phyloP scores from a whole-genome alignment of 2,797 vertebrate species.

The Hozukius guyotensis region DNA sequence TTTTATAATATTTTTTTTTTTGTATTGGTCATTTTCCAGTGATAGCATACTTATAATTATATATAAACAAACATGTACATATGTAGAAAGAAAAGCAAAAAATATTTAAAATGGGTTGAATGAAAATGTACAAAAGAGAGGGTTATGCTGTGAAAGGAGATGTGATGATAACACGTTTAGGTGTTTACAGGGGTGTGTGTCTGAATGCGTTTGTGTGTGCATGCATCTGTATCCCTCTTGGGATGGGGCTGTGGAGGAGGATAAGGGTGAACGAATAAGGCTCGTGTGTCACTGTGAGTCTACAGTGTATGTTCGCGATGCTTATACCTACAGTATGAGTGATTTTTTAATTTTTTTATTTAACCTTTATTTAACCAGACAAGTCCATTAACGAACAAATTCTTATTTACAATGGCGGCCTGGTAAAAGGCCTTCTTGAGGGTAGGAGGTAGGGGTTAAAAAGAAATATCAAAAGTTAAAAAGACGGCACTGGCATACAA shows the following conservation, averaged over 20 bases:
- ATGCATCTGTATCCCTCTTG: constrained; percentile 44
- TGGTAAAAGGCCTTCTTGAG: no score
- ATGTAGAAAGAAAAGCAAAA: neutral
- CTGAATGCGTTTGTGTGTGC: constrained; percentile 24
- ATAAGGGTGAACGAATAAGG: constrained; percentile 46
- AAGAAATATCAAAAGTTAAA: no score
- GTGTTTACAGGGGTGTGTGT: constrained; percentile 23
- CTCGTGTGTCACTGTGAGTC: constrained; percentile 10
- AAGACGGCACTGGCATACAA: no score
- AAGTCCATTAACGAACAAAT: no score
- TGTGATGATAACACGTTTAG: constrained; percentile 3
- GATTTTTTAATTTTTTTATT: neutral
- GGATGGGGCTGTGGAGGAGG: constrained; percentile 52
- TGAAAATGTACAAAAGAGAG: neutral
- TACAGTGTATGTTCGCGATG: neutral
- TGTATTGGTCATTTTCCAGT: constrained; percentile 5
- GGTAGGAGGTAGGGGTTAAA: no score
- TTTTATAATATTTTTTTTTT: neutral
- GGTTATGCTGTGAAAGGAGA: neutral
- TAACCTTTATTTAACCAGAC: no score
- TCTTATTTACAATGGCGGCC: no score
- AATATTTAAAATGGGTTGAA: neutral
- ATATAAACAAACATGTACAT: neutral
- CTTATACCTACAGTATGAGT: neutral
- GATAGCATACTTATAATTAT: neutral